Base-by-base conservation (phyloP, 2,888 invertebrate species). In the Drosophila paracracens region DNA sequence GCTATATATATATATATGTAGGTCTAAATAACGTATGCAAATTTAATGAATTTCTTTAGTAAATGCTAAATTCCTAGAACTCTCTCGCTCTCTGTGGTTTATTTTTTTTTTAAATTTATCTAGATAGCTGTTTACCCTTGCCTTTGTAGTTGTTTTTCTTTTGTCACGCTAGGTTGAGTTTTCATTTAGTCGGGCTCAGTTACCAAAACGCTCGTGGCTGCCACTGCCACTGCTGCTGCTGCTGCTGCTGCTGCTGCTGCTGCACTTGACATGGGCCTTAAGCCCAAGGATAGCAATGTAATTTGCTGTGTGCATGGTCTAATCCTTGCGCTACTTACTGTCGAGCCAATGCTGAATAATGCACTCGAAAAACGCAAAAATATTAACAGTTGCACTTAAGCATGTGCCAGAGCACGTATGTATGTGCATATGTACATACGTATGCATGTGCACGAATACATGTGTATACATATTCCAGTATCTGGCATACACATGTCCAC, bases 261-360 rank as follows among this genome's bases (percentile, higher is more conserved):
- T 53, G 66, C 75, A 67, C 64, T 78, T 76, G 76, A 76, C 65
- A 75, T 64, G 56, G 60, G 67, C 68, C 74, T 68, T 61, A 64
- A 63, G 76, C 68, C 63, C 74, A 75, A 82, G 88, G 81, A 87
- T 82, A 73, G 64, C 71, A 74, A 70, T 62, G 78, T 73, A 74
- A 81, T 79, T 77, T 76, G 76, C 76, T 79, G 70, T 75, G 74
- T 75, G 66, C 76, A 74, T 74, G 79, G 64, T 70, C 78, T 81
- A 89, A 89, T 87, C 88, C 89, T 87, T 87, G 89, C 74, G 75
- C 83, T 82, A 81, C 82, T 75, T 82, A 71, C 75, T 72, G 73
- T 87, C 73, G 50, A 72, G 65, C 74, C 79, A 88, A 83, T 86
- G 88, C 25, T 88, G 71, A 81, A 82, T 81, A 79, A 83, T 81